phyloP scores from a whole-genome alignment of 1,140 invertebrate species.

The Microvelia longipes region DNA sequence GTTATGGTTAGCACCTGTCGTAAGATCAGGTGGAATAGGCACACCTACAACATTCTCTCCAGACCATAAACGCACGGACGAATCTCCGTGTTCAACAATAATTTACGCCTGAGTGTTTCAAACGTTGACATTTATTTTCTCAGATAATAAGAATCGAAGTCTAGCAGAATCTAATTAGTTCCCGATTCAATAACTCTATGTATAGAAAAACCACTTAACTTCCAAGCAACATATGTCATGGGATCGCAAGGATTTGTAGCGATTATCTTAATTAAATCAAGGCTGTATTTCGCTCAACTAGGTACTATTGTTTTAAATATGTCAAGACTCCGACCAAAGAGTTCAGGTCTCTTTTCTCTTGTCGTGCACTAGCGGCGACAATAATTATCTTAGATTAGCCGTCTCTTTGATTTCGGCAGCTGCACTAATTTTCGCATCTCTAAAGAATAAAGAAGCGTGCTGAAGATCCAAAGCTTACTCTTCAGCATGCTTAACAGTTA shows the following conservation, averaged over 20 bases:
- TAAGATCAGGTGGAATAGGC: conserved; percentile 57
- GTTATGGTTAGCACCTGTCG: conserved; percentile 46
- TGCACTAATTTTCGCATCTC: conserved; percentile 31
- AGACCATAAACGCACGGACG: conserved; percentile 82
- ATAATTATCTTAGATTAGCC: conserved; percentile 69
- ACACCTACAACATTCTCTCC: conserved; percentile 82
- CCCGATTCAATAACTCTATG: conserved; percentile 77
- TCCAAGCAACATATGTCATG: conserved; percentile 85
- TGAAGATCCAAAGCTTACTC: conserved; percentile 80
- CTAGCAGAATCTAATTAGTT: conserved; percentile 79
- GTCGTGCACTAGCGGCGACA: conserved; percentile 74
- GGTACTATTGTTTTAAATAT: conserved; percentile 76
- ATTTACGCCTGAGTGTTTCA: conserved; percentile 77
- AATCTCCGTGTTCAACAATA: conserved; percentile 73
- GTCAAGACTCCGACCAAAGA: conserved; percentile 78
- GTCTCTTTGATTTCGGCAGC: conserved; percentile 52
- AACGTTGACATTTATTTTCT: conserved; percentile 60
- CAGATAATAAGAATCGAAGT: conserved; percentile 74
- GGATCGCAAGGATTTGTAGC: conserved; percentile 86
- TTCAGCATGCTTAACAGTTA: conserved; percentile 61
- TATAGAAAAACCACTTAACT: conserved; percentile 70
- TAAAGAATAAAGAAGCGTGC: conserved; percentile 70
- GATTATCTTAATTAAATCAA: conserved; percentile 66
- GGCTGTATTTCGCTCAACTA: conserved; percentile 65
- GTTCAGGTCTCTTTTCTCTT: conserved; percentile 60